Evolutionary conservation across 2,888 invertebrate genomes (phyloP).

Genomic region (Pocota personata): DNA sequence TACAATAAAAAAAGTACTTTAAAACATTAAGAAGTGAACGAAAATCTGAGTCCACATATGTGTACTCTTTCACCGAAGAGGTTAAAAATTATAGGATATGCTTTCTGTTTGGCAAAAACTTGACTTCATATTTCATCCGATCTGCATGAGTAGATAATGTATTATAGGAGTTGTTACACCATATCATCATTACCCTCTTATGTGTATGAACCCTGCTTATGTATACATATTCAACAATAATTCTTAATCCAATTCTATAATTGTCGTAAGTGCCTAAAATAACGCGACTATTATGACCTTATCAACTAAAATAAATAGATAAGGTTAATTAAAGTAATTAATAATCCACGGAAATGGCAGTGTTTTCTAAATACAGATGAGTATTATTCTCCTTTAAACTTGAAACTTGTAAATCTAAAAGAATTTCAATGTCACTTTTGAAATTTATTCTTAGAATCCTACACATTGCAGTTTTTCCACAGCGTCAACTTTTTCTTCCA

Average conservation of each 20-base stretch:
- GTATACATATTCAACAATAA: not conserved
- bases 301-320: slow-evolving; percentile 12
- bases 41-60: no score
- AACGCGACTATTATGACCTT: not conserved
- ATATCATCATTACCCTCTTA: no score
- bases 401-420: not conserved
- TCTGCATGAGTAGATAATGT: no score
- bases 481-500: slow-evolving; percentile 8
- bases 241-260: not conserved
- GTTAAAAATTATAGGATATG: no score
- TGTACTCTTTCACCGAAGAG: no score
- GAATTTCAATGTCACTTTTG: not conserved
- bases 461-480: not conserved
- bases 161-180: no score
- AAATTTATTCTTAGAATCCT: slow-evolving; percentile 17
- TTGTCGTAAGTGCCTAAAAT: not conserved
- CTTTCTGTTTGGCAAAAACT: no score
- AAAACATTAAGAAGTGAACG: no score
- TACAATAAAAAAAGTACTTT: no score
- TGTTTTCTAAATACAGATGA: not conserved
- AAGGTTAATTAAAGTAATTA: not conserved
- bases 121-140: no score
- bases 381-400: not conserved
- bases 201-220: no score
- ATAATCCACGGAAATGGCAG: not conserved